phyloP scores from a whole-genome alignment of 1,140 invertebrate species.

The Drosophila lini region DNA sequence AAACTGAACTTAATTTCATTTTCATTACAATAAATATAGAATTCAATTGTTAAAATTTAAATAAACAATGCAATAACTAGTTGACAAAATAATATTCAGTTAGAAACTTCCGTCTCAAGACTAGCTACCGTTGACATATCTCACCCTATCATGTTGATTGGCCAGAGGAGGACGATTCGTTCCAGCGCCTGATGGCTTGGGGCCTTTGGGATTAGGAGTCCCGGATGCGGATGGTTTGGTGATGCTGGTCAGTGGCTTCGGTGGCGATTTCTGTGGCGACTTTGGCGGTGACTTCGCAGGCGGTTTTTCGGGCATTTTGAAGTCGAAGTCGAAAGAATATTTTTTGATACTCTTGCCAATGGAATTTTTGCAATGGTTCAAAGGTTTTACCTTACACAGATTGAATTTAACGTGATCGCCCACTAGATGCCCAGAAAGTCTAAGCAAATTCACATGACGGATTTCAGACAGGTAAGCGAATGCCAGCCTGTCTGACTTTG shows the following conservation, averaged over 20 bases:
- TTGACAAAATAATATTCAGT: background rate
- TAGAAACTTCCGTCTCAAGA: background rate
- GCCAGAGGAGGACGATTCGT: conserved; percentile 27
- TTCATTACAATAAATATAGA: background rate
- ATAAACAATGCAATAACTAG: too few species aligned
- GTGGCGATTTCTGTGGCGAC: background rate
- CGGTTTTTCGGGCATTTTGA: conserved; percentile 53
- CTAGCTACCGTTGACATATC: background rate
- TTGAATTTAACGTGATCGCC: conserved; percentile 55
- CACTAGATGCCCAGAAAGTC: conserved; percentile 32
- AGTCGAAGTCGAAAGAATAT: background rate
- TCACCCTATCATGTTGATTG: conserved; percentile 57
- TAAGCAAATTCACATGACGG: conserved; percentile 16
- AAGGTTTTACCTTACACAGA: conserved; percentile 12
- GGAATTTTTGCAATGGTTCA: conserved; percentile 6
- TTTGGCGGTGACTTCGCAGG: conserved; percentile 8
- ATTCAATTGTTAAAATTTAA: background rate
- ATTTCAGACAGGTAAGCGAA: conserved; percentile 22
- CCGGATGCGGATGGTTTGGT: conserved; percentile 8
- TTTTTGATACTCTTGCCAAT: background rate
- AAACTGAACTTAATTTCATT: background rate
- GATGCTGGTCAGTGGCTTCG: conserved; percentile 5
- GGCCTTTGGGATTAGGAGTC: background rate
- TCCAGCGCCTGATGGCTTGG: background rate
- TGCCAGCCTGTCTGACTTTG: conserved; percentile 19